phyloP scores from a whole-genome alignment of 2,888 invertebrate genomes.

The Trisateles emortualis region DNA sequence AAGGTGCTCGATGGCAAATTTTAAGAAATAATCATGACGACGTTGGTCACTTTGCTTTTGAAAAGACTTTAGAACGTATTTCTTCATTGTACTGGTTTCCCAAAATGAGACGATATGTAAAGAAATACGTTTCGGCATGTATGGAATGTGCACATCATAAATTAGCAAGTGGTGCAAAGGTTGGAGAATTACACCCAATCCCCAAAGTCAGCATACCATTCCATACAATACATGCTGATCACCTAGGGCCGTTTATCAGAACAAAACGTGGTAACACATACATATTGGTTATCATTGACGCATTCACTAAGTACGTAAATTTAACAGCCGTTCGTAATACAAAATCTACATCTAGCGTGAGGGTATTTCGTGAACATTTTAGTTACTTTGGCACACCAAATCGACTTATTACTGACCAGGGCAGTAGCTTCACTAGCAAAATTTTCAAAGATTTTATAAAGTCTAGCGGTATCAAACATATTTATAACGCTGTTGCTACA shows the following conservation, averaged over 20 bases:
- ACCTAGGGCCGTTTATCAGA: not conserved
- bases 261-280: not conserved
- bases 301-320: not conserved
- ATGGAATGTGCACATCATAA: not conserved
- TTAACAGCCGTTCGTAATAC: not conserved
- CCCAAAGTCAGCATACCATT: not conserved
- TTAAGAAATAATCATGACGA: conserved; percentile 2
- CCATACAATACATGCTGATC: not conserved
- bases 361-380: not conserved
- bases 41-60: conserved; percentile 1
- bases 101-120: not conserved
- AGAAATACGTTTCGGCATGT: not conserved
- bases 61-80: conserved; percentile 2
- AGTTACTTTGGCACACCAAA: conserved; percentile 1
- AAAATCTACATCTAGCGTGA: not conserved
- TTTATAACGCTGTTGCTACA: conserved; percentile 5
- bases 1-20: not conserved
- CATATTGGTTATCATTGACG: not conserved
- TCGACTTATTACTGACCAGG: conserved; percentile 1
- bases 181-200: not conserved
- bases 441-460: not conserved
- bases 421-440: conserved; percentile 5
- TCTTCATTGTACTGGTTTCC: conserved; percentile 1
- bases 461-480: conserved; percentile 3
- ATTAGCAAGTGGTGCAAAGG: not conserved